Evolutionary conservation across 2,113 vertebrate genomes (phyloP), one percentile per base, ranked within the genome.

Genomic region (Pelobates fuscus): DNA sequence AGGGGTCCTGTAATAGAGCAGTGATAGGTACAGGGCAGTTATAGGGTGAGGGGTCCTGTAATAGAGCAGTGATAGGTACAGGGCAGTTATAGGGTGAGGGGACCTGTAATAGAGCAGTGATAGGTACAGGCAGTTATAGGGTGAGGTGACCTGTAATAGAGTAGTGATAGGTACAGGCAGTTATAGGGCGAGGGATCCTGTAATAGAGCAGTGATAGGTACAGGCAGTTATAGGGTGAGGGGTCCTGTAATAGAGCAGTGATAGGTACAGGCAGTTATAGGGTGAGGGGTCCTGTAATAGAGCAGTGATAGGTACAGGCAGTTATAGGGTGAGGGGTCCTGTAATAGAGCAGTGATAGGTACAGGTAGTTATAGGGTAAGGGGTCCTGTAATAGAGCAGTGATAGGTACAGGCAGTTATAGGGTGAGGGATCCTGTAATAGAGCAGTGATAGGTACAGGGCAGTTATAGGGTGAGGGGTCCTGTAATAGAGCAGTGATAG

Each of bases 201-300:
- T 46, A 60, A 71, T 29, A 46, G 23, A 64, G 46, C 2, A 46
- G 2, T 24, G 44, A 64, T 46, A 15, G 8, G 30, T 41, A 55
- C 25, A 55, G 21, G 52, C 21, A 72, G 8, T 23, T 23, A 52
- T 52, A 29, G 18, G n/a, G 27, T 11, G n/a, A 18, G n/a, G 26
- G 25, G 37, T 15, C 25, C 29, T 61, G 41, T 46, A 70, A 58
- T 58, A n/a, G n/a, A n/a, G n/a, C n/a, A n/a, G n/a, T n/a, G n/a
- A n/a, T n/a, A n/a, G n/a, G n/a, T n/a, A n/a, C n/a, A n/a, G n/a
- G n/a, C n/a, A n/a, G n/a, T n/a, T n/a, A n/a, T n/a, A n/a, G n/a
- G n/a, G n/a, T n/a, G n/a, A n/a, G n/a, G n/a, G n/a, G n/a, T n/a
- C n/a, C n/a, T n/a, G n/a, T n/a, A n/a, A n/a, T n/a, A n/a, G n/a